Base-by-base conservation (phyloP, 64 coral and sea anemone genomes). In the Astreopora myriophthalma region DNA sequence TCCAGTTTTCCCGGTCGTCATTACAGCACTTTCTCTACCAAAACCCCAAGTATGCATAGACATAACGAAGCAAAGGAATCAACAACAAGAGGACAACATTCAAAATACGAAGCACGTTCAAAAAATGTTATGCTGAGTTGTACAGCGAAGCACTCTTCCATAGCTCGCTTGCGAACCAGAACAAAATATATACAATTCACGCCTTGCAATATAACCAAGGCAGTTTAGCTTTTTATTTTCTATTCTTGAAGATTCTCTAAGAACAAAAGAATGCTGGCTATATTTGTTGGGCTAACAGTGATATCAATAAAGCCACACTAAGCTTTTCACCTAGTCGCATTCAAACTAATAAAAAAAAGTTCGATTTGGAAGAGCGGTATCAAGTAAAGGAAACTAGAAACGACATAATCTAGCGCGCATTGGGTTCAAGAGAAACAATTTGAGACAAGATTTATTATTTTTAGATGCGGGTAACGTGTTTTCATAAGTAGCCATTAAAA, bases 391-490 rank as follows among this genome's bases (percentile, higher is more conserved):
- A 9, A 23, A 25, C 17, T 7, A 83, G 9, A 12, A 24, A 17
- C 8, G 7, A 19, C 6, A 34, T 25, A 65, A 65, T 55, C 30
- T 30, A 19, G 13, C 19, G 32, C 31, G 7, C 34, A 81, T 62
- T 24, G 19, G 22, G 16, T 19, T 26, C 13, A 24, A 25, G 57
- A 31, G 33, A 63, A 83, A 24, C 57, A 64, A 78, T 63, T 35
- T 83, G 22, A 65, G 79, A 64, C 49, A 64, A 4, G 34, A 26
- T 65, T 61, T 65, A 55, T 83, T 83, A 83, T 83, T 83, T 83
- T 65, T 83, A 83, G 79, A 83, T 19, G 52, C n/a, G 28, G 48
- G 30, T 83, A 83, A 83, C 57, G 52, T 83, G 79, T 83, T 83
- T 36, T 83, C 22, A 83, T 63, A 83, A 83, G 57, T 57, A 19